phyloP scores from a whole-genome alignment of 2,113 vertebrate genomes.

The Austrofundulus limnaeus region DNA sequence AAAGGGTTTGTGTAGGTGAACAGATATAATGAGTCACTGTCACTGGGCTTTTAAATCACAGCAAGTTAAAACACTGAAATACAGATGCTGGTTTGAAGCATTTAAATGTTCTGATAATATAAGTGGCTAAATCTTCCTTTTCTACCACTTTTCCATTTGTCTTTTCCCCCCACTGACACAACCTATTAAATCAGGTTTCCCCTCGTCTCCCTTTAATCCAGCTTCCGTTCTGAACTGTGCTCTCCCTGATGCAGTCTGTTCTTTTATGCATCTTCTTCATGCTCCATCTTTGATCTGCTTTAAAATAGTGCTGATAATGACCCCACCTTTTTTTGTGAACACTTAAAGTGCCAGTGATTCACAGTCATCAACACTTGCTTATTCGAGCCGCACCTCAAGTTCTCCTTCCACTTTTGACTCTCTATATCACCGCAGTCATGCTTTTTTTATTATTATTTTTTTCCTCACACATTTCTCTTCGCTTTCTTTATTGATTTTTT shows the following conservation, averaged over 20 bases:
- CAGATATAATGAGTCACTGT: not conserved
- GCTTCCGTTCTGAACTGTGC: not conserved
- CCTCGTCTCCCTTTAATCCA: not conserved
- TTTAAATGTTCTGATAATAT: not conserved
- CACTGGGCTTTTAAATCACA: constrained; percentile 9
- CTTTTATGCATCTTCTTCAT: not conserved
- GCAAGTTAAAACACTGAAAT: not conserved
- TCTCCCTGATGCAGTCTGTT: not conserved
- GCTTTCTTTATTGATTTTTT: constrained; percentile 2
- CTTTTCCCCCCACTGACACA: not conserved
- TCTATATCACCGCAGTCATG: constrained; percentile 3
- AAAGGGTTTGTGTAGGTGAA: constrained; percentile 14
- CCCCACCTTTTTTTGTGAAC: constrained; percentile 30
- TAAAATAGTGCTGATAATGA: constrained; percentile 34
- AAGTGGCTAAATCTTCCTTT: not conserved
- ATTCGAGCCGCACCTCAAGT: constrained; percentile 5
- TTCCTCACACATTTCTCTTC: constrained; percentile 1
- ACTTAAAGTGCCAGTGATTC: constrained; percentile 39
- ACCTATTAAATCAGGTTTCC: not conserved
- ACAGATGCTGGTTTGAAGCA: not conserved
- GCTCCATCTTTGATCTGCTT: constrained; percentile 14
- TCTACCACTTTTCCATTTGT: not conserved
- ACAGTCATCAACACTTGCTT: constrained; percentile 65
- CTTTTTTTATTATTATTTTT: constrained; percentile 5
- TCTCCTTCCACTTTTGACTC: constrained; percentile 31